Conservation (phyloP, 2,797 vertebrate genomes). For the Acanthiza pusilla region DNA sequence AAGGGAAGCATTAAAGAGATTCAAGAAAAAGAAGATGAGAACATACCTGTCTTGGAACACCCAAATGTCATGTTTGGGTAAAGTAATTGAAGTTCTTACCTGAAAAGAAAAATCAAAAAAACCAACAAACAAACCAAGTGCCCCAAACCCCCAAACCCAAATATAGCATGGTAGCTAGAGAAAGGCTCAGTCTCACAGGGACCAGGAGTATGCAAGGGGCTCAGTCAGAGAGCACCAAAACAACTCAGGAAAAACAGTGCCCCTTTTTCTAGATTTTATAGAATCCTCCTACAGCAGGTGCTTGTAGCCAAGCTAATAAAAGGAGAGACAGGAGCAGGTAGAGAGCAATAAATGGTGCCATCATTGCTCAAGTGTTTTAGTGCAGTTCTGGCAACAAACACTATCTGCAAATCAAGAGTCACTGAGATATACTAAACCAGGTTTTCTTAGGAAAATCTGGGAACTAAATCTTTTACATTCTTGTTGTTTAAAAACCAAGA, state of each 20-base stretch:
- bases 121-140: accelerated
- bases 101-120: background rate
- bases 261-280: background rate
- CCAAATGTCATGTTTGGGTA: accelerated
- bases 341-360: background rate
- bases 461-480: background rate
- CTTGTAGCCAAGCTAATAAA: background rate
- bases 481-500: background rate
- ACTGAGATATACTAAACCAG: background rate
- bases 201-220: accelerated
- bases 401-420: background rate
- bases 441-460: background rate
- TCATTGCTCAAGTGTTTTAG: background rate
- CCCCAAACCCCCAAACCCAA: background rate
- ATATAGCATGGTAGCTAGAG: accelerated
- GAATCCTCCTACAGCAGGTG: background rate
- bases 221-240: background rate
- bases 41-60: background rate
- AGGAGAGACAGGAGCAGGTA: background rate
- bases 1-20: background rate
- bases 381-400: background rate
- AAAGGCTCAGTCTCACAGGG: background rate
- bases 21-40: background rate
- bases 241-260: background rate
- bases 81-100: background rate